Evolutionary conservation across 1,140 invertebrate species (phyloP), one percentile per base, ranked within the genome.

Genomic region (Diachasma alloeum): DNA sequence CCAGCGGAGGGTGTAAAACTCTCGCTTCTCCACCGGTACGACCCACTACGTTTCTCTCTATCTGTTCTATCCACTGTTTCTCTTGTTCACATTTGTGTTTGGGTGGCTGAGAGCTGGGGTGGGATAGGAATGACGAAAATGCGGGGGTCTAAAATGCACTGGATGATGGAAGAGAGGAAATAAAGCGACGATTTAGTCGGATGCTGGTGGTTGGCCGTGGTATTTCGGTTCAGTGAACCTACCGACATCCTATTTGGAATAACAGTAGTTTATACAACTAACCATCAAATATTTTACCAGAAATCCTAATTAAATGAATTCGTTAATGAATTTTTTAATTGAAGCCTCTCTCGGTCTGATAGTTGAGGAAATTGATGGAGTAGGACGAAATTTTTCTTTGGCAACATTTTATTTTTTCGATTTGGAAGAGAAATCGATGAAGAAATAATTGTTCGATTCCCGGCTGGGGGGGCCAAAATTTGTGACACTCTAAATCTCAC

Each of bases 151-250:
- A n/a, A 63, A 63, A 63, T 63, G 59, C 59, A 42, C 36, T 19
- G 17, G 22, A 53, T 72, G 22, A 75, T 63, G 46, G 66, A 31
- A 72, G 74, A 77, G 22, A 72, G 42, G 68, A 31, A 56, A 15
- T 42, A 37, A 39, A 44, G 37, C 37, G 77, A 69, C 31, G 74
- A 74, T 59, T 66, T 53, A 46, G 53, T 74, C 53, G 75, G 39
- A 56, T 71, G 70, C 59, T 63, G 10, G 59, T 26, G 59, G 59
- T 63, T 63, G 59, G 22, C 59, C 59, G 59, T 63, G 59, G 59
- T 63, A 63, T 63, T 63, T 63, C 59, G 59, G 59, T 63, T 63
- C 59, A 63, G 59, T 63, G 59, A 63, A 63, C 59, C 59, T 26
- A 31, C 59, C 59, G 59, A 63, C 59, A 63, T 63, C 59, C 59